These are phyloP conservation scores for Mycalesis mineus DNA, from an alignment of 2,888 invertebrate species.

Conservation along the genomic window DNA sequence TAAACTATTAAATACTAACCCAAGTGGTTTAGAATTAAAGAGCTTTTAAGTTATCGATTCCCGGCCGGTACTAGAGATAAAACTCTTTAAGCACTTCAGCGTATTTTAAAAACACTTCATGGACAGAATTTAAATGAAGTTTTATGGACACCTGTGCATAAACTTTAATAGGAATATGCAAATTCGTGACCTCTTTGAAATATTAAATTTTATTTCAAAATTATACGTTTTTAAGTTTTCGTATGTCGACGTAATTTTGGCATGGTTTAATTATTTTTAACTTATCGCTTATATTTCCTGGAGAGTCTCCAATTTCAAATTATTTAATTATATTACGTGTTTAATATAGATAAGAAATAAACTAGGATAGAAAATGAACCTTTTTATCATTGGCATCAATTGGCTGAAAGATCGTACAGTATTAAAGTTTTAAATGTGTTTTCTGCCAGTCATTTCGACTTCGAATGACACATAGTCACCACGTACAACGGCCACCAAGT, in stretches of 20 bases:
- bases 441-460: too few relatives aligned
- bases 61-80: background rate
- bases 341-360: too few relatives aligned
- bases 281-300: background rate
- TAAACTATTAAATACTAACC: slow-evolving; percentile 1
- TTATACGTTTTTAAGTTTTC: background rate
- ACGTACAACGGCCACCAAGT: too few relatives aligned
- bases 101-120: slow-evolving; percentile 1
- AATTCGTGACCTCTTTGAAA: background rate
- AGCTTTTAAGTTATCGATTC: slow-evolving; percentile 2
- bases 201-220: background rate
- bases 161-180: background rate
- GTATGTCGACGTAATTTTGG: background rate
- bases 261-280: background rate
- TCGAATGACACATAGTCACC: too few relatives aligned
- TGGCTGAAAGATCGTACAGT: too few relatives aligned
- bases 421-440: too few relatives aligned
- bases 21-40: background rate
- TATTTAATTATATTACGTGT: too few relatives aligned
- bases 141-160: background rate
- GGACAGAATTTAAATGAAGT: slow-evolving; percentile 1
- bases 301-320: too few relatives aligned
- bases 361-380: too few relatives aligned
- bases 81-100: slow-evolving; percentile 2
- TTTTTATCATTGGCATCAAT: too few relatives aligned